phyloP scores from a whole-genome alignment of 2,888 invertebrate species.

The Melanophora roralis region DNA sequence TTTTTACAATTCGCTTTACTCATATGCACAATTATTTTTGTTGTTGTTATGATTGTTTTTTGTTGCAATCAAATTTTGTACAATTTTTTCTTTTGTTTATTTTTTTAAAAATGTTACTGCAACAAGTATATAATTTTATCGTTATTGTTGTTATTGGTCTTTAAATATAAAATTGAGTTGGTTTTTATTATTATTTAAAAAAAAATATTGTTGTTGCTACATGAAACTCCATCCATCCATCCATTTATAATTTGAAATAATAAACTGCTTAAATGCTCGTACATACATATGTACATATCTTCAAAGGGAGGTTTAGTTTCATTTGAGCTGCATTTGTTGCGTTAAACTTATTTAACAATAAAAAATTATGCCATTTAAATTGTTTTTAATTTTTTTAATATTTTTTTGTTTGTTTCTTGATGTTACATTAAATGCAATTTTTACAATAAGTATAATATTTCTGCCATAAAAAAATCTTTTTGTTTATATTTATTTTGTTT shows the following conservation, averaged over 20 bases:
- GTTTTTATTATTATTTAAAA: not conserved
- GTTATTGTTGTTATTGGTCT: not conserved
- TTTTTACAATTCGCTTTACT: constrained; percentile 1
- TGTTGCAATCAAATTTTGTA: constrained; percentile 57
- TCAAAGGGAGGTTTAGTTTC: constrained; percentile 27
- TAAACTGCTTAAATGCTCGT: not conserved
- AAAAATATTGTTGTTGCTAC: not conserved
- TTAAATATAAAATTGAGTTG: constrained; percentile 38
- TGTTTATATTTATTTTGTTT: not conserved
- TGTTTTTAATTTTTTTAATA: not conserved
- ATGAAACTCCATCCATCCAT: constrained; percentile 6
- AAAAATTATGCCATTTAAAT: constrained; percentile 26
- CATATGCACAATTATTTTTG: constrained; percentile 47
- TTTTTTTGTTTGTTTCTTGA: not conserved
- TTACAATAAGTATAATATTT: constrained; percentile 12
- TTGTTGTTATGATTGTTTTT: constrained; percentile 14
- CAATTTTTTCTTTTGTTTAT: constrained; percentile 8
- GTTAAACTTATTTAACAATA: constrained; percentile 29
- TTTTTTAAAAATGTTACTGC: not conserved
- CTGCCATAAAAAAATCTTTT: constrained; percentile 19
- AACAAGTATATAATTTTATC: not conserved
- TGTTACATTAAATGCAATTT: constrained; percentile 2
- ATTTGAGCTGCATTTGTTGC: not conserved
- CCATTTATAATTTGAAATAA: constrained; percentile 23
- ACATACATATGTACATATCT: not conserved